A percentile compares a stretch with the other conserved stretches of the same genome.
phyloP scores from a whole-genome alignment of 2,113 vertebrate genomes.

The Anolis sagrei region DNA sequence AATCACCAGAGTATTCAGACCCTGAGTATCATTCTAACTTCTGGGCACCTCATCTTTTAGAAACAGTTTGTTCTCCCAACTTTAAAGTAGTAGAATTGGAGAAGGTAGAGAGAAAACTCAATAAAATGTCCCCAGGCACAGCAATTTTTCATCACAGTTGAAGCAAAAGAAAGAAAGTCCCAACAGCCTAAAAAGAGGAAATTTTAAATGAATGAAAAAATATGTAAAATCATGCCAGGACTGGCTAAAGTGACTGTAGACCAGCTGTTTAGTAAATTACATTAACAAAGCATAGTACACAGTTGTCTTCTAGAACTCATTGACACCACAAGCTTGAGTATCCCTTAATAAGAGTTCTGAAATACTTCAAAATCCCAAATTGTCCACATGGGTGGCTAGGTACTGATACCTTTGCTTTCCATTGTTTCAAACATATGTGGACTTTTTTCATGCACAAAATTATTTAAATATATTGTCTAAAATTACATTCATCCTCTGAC shows the following conservation, averaged over 20 bases:
- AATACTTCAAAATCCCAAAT: no score
- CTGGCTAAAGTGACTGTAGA: neutral
- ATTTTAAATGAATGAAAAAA: neutral
- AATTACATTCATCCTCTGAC: no score
- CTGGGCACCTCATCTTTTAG: neutral
- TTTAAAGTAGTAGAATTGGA: neutral
- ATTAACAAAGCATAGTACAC: neutral
- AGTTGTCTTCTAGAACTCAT: neutral
- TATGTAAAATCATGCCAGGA: neutral
- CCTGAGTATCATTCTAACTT: neutral
- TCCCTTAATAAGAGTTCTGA: no score
- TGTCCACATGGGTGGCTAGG: no score
- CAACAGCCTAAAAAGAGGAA: neutral
- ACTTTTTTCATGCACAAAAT: no score
- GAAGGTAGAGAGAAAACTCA: neutral
- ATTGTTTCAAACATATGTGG: no score
- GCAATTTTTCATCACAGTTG: neutral
- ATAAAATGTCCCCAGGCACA: neutral
- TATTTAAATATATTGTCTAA: no score
- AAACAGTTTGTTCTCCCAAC: neutral
- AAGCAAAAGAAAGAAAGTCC: neutral
- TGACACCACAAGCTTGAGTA: neutral
- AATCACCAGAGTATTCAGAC: neutral
- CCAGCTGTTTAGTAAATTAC: slow-evolving; percentile 19
- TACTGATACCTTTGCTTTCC: no score